Percentiles rank a stretch among this genome's conserved stretches.
phyloP scores from a whole-genome alignment of 2,888 invertebrate genomes.

The Sphaerophoria taeniata region DNA sequence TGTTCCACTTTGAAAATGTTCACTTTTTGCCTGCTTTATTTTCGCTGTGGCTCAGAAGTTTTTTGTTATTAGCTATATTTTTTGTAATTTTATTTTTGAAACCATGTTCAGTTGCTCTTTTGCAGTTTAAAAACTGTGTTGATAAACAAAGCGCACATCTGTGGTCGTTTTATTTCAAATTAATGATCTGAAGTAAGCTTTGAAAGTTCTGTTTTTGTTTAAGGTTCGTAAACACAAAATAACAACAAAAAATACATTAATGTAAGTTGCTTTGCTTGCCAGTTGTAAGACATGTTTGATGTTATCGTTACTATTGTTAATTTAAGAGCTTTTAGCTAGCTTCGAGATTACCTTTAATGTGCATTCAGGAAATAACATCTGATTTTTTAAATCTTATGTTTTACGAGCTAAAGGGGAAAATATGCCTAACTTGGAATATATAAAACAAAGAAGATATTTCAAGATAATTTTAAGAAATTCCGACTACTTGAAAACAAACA shows the following conservation, averaged over 20 bases:
- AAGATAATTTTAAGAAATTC: too few species aligned
- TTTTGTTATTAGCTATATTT: not conserved
- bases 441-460: too few species aligned
- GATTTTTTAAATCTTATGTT: slow-evolving; percentile 5
- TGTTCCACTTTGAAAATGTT: slow-evolving; percentile 37
- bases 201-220: slow-evolving; percentile 53
- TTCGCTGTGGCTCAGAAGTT: slow-evolving; percentile 30
- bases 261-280: slow-evolving; percentile 46
- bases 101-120: slow-evolving; percentile 16
- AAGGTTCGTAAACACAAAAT: slow-evolving; percentile 64
- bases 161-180: slow-evolving; percentile 65
- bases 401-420: too few species aligned
- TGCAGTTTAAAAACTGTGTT: slow-evolving; percentile 65
- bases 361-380: slow-evolving; percentile 39
- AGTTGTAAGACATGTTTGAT: too few species aligned
- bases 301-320: slow-evolving; percentile 24
- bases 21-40: slow-evolving; percentile 10
- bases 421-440: too few species aligned
- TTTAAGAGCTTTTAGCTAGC: slow-evolving; percentile 41
- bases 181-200: slow-evolving; percentile 73
- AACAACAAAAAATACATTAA: slow-evolving; percentile 65
- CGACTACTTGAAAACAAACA: too few species aligned
- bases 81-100: slow-evolving; percentile 11
- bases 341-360: slow-evolving; percentile 59
- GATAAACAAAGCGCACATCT: slow-evolving; percentile 71